Evolutionary conservation across 2,797 vertebrate genomes (phyloP).

Genomic region (Cryptoprocta ferox): DNA sequence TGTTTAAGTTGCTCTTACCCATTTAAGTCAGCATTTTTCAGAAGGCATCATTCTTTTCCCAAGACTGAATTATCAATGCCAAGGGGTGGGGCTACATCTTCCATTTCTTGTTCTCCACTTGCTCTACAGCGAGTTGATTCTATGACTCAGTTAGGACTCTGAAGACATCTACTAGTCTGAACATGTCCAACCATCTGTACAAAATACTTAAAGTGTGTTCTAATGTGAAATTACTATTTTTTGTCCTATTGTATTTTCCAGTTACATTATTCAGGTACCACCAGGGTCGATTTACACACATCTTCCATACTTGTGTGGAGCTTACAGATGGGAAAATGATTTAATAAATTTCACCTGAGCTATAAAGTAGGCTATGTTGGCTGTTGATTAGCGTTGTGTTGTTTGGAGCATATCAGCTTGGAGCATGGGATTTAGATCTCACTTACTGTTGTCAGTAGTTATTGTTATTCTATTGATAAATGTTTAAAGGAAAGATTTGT

Average conservation of each 20-base stretch:
- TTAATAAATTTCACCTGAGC: slow-evolving; percentile 27
- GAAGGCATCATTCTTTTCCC: background rate
- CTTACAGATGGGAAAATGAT: background rate
- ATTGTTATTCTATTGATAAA: background rate
- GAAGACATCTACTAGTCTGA: background rate
- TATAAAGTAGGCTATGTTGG: background rate
- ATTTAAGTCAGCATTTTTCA: background rate
- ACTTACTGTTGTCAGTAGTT: background rate
- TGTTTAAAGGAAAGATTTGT: background rate
- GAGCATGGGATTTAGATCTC: background rate
- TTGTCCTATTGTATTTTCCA: slow-evolving; percentile 54
- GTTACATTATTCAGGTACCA: slow-evolving; percentile 34
- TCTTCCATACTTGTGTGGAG: slow-evolving; percentile 24
- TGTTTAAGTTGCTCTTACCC: background rate
- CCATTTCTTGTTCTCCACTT: background rate
- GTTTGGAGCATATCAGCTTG: slow-evolving; percentile 34
- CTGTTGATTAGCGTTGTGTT: background rate
- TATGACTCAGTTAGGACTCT: background rate
- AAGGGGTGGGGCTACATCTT: background rate
- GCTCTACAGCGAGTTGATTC: background rate
- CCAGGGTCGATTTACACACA: slow-evolving; percentile 32
- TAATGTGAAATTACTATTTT: background rate
- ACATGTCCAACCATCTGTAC: background rate
- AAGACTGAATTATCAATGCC: background rate
- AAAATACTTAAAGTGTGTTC: background rate